Percentiles rank a stretch among this genome's conserved stretches.
These are phyloP conservation scores for rabbit (Oryctolagus cuniculus) DNA, from an alignment of 2,113 vertebrate genomes.

Conservation along the genomic window mOryCun1.1 NC_091451.1:26981001-26981500, in stretches of 20 bases:
- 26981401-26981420: not conserved
- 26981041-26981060: constrained; percentile 65
- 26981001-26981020: constrained; percentile 39
- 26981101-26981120: not conserved
- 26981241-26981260: not conserved
- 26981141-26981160: constrained; percentile 54
- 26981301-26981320: not conserved
- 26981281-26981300: not conserved
- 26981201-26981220: constrained; percentile 44
- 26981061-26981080: constrained; percentile 16
- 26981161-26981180: not conserved
- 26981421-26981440: too few species aligned
- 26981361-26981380: not conserved
- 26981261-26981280: not conserved
- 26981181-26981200: not conserved
- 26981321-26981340: not conserved
- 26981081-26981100: constrained; percentile 53
- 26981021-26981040: constrained; percentile 66
- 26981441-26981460: too few species aligned
- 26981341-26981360: not conserved
- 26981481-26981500: too few species aligned
- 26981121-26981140: not conserved
- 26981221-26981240: not conserved
- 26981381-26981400: not conserved
- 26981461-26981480: too few species aligned